phyloP scores from a whole-genome alignment of 2,888 invertebrate species.

The Oasisia sp. region DNA sequence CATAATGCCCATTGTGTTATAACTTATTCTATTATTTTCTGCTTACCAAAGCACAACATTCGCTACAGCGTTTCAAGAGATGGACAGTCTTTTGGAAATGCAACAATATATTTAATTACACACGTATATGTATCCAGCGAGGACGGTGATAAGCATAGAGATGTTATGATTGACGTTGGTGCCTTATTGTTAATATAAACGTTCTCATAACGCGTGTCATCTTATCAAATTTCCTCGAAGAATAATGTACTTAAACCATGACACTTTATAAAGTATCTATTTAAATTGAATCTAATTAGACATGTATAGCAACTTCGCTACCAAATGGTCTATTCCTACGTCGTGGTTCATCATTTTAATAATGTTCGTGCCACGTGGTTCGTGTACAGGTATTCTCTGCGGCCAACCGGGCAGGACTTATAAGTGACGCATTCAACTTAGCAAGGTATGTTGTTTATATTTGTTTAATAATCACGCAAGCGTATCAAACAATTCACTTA shows the following conservation, averaged over 20 bases:
- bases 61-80: too few relatives aligned
- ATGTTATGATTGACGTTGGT: background rate
- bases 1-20: too few relatives aligned
- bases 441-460: slow-evolving; percentile 52
- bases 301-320: background rate
- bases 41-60: too few relatives aligned
- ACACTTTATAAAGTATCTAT: slow-evolving; percentile 14
- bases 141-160: too few relatives aligned
- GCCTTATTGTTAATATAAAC: background rate
- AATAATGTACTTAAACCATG: background rate
- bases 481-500: too few relatives aligned
- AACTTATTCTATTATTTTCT: too few relatives aligned
- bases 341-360: background rate
- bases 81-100: too few relatives aligned
- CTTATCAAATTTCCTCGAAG: background rate
- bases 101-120: too few relatives aligned
- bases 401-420: slow-evolving; percentile 61
- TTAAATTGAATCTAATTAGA: background rate
- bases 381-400: slow-evolving; percentile 54
- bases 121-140: too few relatives aligned
- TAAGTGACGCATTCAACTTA: slow-evolving; percentile 62
- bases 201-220: background rate
- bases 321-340: background rate
- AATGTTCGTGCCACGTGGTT: background rate
- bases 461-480: background rate